Base-by-base conservation (phyloP, 2,888 invertebrate genomes). In the Altica lythri region DNA sequence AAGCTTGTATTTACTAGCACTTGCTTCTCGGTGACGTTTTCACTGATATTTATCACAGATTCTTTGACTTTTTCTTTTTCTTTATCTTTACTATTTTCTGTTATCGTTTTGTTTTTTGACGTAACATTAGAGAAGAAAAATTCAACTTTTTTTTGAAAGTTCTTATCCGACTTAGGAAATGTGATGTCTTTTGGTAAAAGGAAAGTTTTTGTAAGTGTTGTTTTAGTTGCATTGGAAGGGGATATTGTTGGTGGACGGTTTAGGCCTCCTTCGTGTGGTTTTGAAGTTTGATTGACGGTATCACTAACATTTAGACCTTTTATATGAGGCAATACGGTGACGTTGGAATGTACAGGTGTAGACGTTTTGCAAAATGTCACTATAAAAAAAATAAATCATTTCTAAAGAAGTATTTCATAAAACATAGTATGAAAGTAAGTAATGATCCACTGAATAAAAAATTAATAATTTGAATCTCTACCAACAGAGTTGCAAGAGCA, bases 41-140 rank as follows among this genome's bases (percentile, higher is more conserved):
- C 64, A 63, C 69, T 71, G 59, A 64, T 63, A 53, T 70, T 70
- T 74, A 76, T 75, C 75, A 75, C 75, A 75, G 73, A 63, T 67
- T 72, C 67, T 65, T 64, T 71, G 60, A 57, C 54, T 47, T 62
- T 49, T 16, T 58, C 30, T 52, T 58, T 53, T 59, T 35, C 38
- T 60, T 55, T 53, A 30, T 42, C 40, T 61, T 55, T 53, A 22
- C 53, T 43, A 53, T 42, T 50, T 30, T 58, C 53, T 37, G 57
- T 59, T 44, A 59, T 55, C 29, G 47, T 43, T 45, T 22, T 53
- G 43, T 59, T 60, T 13, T 46, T 63, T 2, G 32, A 48, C 19
- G 57, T 61, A 22, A 53, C 45, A 49, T 62, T 64, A 45, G 55
- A 40, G 44, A 53, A 61, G 25, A 59, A 38, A 16, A 63, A 54